phyloP scores from a whole-genome alignment of 1,140 invertebrate genomes.

The Drosophila fuyamai region DNA sequence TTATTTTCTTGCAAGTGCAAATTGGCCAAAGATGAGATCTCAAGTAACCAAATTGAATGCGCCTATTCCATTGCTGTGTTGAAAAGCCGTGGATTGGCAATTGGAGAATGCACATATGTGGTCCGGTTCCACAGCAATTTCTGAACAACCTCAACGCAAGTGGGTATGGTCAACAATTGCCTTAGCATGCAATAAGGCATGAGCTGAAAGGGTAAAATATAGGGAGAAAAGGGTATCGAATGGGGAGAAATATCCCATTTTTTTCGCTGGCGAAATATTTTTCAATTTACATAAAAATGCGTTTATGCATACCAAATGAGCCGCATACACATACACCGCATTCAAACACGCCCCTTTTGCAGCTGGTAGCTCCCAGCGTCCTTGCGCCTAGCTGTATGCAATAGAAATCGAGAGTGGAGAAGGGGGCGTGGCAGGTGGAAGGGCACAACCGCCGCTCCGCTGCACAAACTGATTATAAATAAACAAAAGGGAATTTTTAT shows the following conservation, averaged over 20 bases:
- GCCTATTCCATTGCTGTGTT: constrained; percentile 3
- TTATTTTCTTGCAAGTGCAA: constrained; percentile 7
- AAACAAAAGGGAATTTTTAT: constrained; percentile 73
- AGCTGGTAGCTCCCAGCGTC: constrained; percentile 27
- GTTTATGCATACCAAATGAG: constrained; percentile 79
- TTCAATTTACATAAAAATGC: constrained; percentile 82
- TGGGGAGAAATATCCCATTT: constrained; percentile 23
- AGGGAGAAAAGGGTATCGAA: constrained; percentile 3
- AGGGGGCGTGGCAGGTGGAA: constrained; percentile 22
- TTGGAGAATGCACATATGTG: constrained; percentile 6
- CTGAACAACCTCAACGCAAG: not conserved
- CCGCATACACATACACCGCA: constrained; percentile 13
- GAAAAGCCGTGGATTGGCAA: constrained; percentile 17
- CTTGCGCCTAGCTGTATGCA: constrained; percentile 68
- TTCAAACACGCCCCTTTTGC: constrained; percentile 1
- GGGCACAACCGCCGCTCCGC: constrained; percentile 48
- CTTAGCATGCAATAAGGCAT: constrained; percentile 31
- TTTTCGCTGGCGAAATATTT: constrained; percentile 67
- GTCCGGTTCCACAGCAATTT: not conserved
- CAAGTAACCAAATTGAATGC: constrained; percentile 32
- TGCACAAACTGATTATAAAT: constrained; percentile 82
- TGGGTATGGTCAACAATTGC: constrained; percentile 45
- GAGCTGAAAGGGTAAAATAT: constrained; percentile 1
- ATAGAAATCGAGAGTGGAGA: constrained; percentile 23
- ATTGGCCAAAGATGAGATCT: constrained; percentile 9